Conservation (phyloP, 2,888 invertebrate genomes). For the Sesia apiformis region DNA sequence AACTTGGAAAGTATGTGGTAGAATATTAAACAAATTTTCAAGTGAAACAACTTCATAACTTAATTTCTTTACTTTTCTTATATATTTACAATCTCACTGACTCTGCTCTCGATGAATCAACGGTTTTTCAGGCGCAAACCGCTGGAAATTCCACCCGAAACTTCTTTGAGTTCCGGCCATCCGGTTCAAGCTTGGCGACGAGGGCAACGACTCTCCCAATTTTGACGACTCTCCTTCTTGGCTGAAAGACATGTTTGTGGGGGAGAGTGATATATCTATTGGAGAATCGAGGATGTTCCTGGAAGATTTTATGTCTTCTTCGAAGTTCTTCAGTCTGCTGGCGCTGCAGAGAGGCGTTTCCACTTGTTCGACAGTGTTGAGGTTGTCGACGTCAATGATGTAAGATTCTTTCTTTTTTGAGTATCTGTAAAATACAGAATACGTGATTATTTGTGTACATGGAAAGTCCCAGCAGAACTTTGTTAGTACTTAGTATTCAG, state of each 20-base stretch:
- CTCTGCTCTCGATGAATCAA: not conserved
- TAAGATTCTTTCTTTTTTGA: slow-evolving; percentile 73
- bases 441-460: slow-evolving; percentile 2
- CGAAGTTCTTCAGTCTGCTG: slow-evolving; percentile 71
- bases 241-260: slow-evolving; percentile 31
- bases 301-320: slow-evolving; percentile 48
- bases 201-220: slow-evolving; percentile 32
- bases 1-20: too few relatives aligned
- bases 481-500: too few relatives aligned
- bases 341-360: slow-evolving; percentile 87
- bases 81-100: not conserved
- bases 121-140: slow-evolving; percentile 27
- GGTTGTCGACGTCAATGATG: slow-evolving; percentile 75
- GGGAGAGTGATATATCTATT: slow-evolving; percentile 26
- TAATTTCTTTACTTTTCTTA: too few relatives aligned
- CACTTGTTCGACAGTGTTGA: slow-evolving; percentile 79
- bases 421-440: slow-evolving; percentile 54
- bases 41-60: too few relatives aligned
- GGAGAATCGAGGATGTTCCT: slow-evolving; percentile 32
- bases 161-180: slow-evolving; percentile 43
- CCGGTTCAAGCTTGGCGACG: slow-evolving; percentile 37
- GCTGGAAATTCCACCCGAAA: slow-evolving; percentile 52
- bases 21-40: too few relatives aligned
- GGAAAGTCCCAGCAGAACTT: too few relatives aligned
- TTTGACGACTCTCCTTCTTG: slow-evolving; percentile 35